Base-by-base conservation (phyloP, 1,140 invertebrate species). In the Coenobita brevimanus region DNA sequence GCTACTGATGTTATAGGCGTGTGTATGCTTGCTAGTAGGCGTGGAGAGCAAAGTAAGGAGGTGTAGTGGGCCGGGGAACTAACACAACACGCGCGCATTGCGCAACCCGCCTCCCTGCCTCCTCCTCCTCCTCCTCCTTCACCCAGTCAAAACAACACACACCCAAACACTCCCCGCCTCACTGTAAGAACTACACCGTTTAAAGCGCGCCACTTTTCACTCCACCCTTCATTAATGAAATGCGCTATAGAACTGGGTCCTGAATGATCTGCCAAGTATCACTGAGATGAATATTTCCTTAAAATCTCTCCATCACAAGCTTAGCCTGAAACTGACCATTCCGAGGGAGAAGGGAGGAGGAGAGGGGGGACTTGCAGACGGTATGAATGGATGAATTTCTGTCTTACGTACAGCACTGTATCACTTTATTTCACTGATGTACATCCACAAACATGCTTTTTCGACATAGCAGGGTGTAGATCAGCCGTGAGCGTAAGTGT, bases 121-220 rank as follows among this genome's bases (percentile, higher is more conserved):
- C 73, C 80, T 41, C 46, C 41, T 67, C 46, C 33, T n/a, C 75
- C 75, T 27, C 67, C 67, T 30, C 15, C 8, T 43, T 3, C 41
- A 8, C 82, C 75, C 84, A 86, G 75, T 80, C 84, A 80, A 64
- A 86, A 86, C 84, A 86, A 27, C 60, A 46, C 64, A 81, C 83
- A 67, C 73, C 84, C 75, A 86, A 79, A 86, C 84, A 78, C 75
- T 43, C 76, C n/a, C 60, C 76, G 41, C 75, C 43, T n/a, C n/a
- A n/a, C n/a, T n/a, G n/a, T n/a, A n/a, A n/a, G n/a, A n/a, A n/a
- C n/a, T n/a, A n/a, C n/a, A n/a, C n/a, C n/a, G n/a, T n/a, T n/a
- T n/a, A 24, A 27, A n/a, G 21, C 24, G 30, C 41, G 30, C 46
- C 46, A 38, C n/a, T 38, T 38, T 33, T 15, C 38, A 71, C 3